Evolutionary conservation across 1,140 invertebrate genomes (phyloP).

Genomic region (Lordiphosa stackelbergi): DNA sequence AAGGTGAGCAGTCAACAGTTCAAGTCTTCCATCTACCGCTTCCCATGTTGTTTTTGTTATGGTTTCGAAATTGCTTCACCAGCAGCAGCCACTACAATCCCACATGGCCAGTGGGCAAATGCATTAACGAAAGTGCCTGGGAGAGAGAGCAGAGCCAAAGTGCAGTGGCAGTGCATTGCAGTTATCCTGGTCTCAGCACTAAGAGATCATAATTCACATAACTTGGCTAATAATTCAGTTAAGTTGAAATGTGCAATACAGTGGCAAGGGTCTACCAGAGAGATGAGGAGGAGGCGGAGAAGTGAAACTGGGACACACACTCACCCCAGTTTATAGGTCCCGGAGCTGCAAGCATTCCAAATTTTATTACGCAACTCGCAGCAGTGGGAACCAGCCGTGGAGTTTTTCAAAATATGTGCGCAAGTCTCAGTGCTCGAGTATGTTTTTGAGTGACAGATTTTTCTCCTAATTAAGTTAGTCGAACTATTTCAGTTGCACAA

Average conservation of each 20-base stretch:
- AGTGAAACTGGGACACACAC: background rate
- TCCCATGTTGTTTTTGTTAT: slow-evolving; percentile 41
- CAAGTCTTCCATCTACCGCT: slow-evolving; percentile 9
- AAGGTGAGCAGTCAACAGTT: slow-evolving; percentile 56
- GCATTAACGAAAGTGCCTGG: slow-evolving; percentile 68
- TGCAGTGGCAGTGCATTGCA: slow-evolving; percentile 16
- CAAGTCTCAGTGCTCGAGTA: too few species aligned
- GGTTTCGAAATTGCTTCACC: slow-evolving; percentile 58
- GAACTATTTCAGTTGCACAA: too few species aligned
- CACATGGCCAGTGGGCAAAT: slow-evolving; percentile 74
- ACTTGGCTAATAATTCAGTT: slow-evolving; percentile 75
- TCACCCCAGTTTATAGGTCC: background rate
- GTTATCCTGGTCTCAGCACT: slow-evolving; percentile 58
- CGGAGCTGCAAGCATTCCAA: slow-evolving; percentile 11
- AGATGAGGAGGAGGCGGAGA: background rate
- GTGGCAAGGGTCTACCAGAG: slow-evolving; percentile 15
- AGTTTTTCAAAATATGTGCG: too few species aligned
- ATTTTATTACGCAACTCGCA: too few species aligned
- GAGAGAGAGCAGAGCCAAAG: slow-evolving; percentile 2
- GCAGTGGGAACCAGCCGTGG: too few species aligned
- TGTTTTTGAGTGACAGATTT: too few species aligned
- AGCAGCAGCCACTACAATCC: slow-evolving; percentile 43
- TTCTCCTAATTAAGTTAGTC: too few species aligned
- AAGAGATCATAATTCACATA: slow-evolving; percentile 75
- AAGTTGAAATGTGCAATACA: slow-evolving; percentile 69